Base-by-base conservation (phyloP, 2,113 vertebrate genomes). In the Thomomys bottae region DNA sequence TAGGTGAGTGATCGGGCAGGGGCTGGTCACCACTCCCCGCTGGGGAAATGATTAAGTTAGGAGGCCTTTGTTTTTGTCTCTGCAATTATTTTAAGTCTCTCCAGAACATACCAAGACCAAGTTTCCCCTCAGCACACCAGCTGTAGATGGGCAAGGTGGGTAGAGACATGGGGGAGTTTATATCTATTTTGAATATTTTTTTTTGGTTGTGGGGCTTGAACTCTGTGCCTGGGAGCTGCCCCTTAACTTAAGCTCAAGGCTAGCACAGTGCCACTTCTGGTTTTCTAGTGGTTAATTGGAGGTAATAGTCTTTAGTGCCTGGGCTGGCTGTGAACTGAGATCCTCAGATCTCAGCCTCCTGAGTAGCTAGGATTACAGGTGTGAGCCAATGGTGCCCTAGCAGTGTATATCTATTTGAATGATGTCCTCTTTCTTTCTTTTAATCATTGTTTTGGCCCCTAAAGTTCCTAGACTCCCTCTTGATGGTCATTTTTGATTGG, bases 1-100 rank as follows among this genome's bases (percentile, higher is more conserved):
- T 99, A 54, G 99, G 98, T 9, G 98, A 79, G 49, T 98, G 98
- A 94, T 99, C 99, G 82, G 99, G 98, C 95, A 98, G 96, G n/a
- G 98, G 96, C 84, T 98, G 98, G 71, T 98, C 97, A 2, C 96
- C 97, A 63, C 96, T 92, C 81, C 98, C 98, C 0, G 97, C 95
- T 2, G 98, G 98, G 78, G 99, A 99, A 90, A n/a, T n/a, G n/a
- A n/a, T n/a, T n/a, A n/a, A n/a, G n/a, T n/a, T n/a, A n/a, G n/a
- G n/a, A 34, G 21, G 15, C 78, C 11, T 5, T 30, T 7, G 30
- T 26, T 11, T 36, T 72, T 79, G 64, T 66, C 30, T 61, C 78
- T 57, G 26, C 8, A 67, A 26, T 26, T 86, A 49, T 86, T 38
- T 45, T 80, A 26, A 4, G 34, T 76, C 34, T 84, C 14, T 77